phyloP scores from a whole-genome alignment of 37 sponge, comb jelly and placozoan species.

The Dysidea cf. avara region DNA sequence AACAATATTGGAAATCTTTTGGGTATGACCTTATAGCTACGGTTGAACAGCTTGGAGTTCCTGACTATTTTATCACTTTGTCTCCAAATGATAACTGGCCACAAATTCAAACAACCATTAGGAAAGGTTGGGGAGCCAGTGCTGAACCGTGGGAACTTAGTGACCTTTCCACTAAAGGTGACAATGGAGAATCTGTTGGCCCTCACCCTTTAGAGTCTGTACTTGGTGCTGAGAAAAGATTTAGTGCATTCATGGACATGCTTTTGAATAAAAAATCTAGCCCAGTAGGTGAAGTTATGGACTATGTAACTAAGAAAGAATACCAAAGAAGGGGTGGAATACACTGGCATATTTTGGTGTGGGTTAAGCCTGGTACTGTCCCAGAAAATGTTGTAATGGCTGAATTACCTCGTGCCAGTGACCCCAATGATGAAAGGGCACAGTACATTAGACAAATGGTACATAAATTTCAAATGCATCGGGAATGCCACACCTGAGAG shows the following conservation, averaged over 20 bases:
- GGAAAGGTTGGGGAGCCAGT: not conserved
- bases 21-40: too few species aligned
- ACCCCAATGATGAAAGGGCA: not conserved
- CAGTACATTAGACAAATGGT: not conserved
- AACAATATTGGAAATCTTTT: too few species aligned
- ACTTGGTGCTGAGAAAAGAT: slow-evolving; percentile 11
- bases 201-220: not conserved
- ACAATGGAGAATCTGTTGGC: slow-evolving; percentile 4
- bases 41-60: too few species aligned
- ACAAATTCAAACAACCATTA: not conserved
- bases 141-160: too few species aligned
- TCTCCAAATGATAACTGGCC: slow-evolving; percentile 3
- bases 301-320: slow-evolving; percentile 25
- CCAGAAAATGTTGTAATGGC: not conserved
- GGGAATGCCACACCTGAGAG: not conserved
- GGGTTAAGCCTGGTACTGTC: slow-evolving; percentile 1
- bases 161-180: not conserved
- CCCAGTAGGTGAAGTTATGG: not conserved
- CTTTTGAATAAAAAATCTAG: not conserved
- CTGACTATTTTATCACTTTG: slow-evolving; percentile 7
- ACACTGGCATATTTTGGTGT: slow-evolving; percentile 28
- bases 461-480: too few species aligned
- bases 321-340: slow-evolving; percentile 19
- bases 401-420: not conserved
- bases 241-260: not conserved